These are phyloP conservation scores for Euleptes europaea DNA, from an alignment of 2,113 vertebrate genomes.

Conservation along the genomic window DNA sequence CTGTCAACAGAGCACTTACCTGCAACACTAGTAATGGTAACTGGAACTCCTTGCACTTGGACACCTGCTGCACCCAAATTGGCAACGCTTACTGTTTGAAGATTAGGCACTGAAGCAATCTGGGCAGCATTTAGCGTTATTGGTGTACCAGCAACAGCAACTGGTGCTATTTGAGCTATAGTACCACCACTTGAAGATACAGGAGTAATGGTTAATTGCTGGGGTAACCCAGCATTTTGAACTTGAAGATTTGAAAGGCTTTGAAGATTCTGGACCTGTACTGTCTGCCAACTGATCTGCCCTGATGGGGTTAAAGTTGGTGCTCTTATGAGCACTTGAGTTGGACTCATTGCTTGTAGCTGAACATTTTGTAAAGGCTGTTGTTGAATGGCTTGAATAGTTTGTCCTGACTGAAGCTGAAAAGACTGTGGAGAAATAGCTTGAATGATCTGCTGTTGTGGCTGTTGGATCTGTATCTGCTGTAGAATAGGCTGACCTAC, in stretches of 20 bases:
- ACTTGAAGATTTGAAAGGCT: slow-evolving; percentile 86
- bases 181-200: slow-evolving; percentile 86
- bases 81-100: slow-evolving; percentile 97
- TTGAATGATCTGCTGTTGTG: slow-evolving; percentile 86
- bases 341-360: slow-evolving; percentile 91
- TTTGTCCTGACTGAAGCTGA: slow-evolving; percentile 91
- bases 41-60: slow-evolving; percentile 95
- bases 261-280: slow-evolving; percentile 92
- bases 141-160: slow-evolving; percentile 90
- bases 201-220: slow-evolving; percentile 93
- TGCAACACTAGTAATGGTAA: slow-evolving; percentile 95
- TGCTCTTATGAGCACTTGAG: slow-evolving; percentile 96
- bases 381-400: slow-evolving; percentile 88
- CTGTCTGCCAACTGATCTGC: slow-evolving; percentile 97
- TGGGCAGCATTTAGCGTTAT: slow-evolving; percentile 95
- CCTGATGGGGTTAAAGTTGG: slow-evolving; percentile 94
- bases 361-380: slow-evolving; percentile 87
- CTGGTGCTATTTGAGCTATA: slow-evolving; percentile 87
- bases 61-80: slow-evolving; percentile 91
- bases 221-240: slow-evolving; percentile 89
- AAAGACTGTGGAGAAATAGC: slow-evolving; percentile 86
- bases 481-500: slow-evolving; percentile 94
- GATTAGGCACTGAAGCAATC: slow-evolving; percentile 92
- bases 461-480: slow-evolving; percentile 93
- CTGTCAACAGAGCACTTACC: slow-evolving; percentile 77